A percentile compares a stretch with the other conserved stretches of the same genome.
phyloP scores from a whole-genome alignment of 1,140 invertebrate species.

The Euschistus heros region DNA sequence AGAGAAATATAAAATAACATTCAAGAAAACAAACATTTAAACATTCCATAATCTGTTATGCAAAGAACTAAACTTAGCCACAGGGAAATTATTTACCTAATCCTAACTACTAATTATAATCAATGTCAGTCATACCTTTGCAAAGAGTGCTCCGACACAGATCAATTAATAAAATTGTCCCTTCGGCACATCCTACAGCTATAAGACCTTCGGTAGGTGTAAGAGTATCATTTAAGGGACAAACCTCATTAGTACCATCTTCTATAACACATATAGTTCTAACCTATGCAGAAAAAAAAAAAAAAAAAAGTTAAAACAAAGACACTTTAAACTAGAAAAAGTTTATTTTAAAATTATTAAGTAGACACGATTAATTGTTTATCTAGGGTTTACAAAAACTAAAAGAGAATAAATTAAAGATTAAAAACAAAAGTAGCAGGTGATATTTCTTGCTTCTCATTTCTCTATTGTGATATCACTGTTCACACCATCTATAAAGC shows the following conservation, averaged over 20 bases:
- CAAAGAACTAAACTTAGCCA: neutral
- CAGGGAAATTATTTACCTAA: neutral
- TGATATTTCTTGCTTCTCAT: too few relatives aligned
- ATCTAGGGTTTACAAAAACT: too few relatives aligned
- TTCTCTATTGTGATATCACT: too few relatives aligned
- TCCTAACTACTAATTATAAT: neutral
- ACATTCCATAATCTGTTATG: too few relatives aligned
- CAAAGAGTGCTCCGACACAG: neutral
- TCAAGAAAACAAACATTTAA: too few relatives aligned
- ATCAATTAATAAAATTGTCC: neutral
- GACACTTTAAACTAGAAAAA: too few relatives aligned
- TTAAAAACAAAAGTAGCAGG: too few relatives aligned
- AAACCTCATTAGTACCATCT: slow-evolving; percentile 12
- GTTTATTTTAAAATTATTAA: too few relatives aligned
- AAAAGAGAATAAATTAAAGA: too few relatives aligned
- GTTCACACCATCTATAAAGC: too few relatives aligned
- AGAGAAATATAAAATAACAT: too few relatives aligned
- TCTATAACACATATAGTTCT: neutral
- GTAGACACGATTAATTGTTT: too few relatives aligned
- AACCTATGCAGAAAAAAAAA: neutral
- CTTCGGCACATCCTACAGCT: slow-evolving; percentile 10
- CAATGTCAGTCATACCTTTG: neutral
- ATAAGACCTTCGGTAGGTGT: neutral
- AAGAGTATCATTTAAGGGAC: neutral
- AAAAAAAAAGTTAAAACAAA: neutral